Evolutionary conservation across 2,888 invertebrate genomes (phyloP).

Genomic region (Hypena proboscidalis): DNA sequence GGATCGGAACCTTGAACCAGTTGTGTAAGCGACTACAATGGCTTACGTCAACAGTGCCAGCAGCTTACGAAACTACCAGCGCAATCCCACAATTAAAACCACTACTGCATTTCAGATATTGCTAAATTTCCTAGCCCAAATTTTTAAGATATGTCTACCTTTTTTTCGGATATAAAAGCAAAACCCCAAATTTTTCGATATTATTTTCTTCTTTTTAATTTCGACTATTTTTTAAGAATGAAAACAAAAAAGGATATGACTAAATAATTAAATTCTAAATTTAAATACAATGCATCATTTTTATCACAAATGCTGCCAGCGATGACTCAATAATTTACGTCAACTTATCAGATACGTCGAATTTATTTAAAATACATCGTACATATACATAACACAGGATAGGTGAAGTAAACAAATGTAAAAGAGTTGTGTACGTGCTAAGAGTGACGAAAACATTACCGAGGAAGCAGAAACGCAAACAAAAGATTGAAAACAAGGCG

Average conservation of each 20-base stretch:
- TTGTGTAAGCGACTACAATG: slow-evolving; percentile 81
- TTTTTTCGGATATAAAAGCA: no score
- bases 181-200: no score
- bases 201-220: no score
- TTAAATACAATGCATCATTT: not conserved
- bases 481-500: slow-evolving; percentile 64
- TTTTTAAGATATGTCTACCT: no score
- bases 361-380: slow-evolving; percentile 18
- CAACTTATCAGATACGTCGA: slow-evolving; percentile 31
- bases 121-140: slow-evolving; percentile 24
- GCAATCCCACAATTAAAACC: slow-evolving; percentile 65
- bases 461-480: slow-evolving; percentile 65
- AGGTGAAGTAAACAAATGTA: slow-evolving; percentile 38
- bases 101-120: slow-evolving; percentile 31
- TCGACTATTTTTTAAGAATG: no score
- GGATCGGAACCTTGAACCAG: slow-evolving; percentile 81
- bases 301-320: not conserved
- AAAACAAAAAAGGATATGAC: no score
- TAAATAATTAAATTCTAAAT: not conserved
- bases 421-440: slow-evolving; percentile 38
- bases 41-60: slow-evolving; percentile 79
- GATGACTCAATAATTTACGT: not conserved
- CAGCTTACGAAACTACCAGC: slow-evolving; percentile 65
- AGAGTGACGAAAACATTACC: slow-evolving; percentile 51
- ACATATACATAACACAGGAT: slow-evolving; percentile 46